Evolutionary conservation across 2,797 vertebrate species (phyloP).

Genomic region (Gambelia wislizenii): DNA sequence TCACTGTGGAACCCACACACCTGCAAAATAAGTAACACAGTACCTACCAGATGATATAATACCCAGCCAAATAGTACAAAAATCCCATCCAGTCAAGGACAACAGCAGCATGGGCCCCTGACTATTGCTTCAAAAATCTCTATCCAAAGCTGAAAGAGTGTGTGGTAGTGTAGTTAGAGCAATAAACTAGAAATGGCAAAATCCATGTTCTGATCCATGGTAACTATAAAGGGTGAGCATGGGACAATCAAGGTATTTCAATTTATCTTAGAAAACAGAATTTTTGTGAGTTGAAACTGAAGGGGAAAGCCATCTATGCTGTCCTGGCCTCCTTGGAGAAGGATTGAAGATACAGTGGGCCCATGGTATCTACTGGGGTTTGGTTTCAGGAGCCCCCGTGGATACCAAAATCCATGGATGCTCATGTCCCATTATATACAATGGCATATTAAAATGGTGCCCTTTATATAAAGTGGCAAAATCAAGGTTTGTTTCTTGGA

Average conservation of each 20-base stretch:
- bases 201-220: too few species aligned
- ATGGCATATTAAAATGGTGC: too few species aligned
- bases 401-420: too few species aligned
- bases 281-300: background rate
- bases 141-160: background rate
- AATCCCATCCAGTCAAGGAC: background rate
- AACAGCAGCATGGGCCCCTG: background rate
- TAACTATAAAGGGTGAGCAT: background rate
- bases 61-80: background rate
- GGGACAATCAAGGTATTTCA: background rate
- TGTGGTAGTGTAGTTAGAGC: background rate
- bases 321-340: too few species aligned
- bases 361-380: too few species aligned
- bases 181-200: too few species aligned
- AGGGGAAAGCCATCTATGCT: background rate
- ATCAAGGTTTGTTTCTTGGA: too few species aligned
- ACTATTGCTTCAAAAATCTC: background rate
- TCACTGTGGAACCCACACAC: conserved; percentile 27
- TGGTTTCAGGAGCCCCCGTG: too few species aligned
- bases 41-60: background rate
- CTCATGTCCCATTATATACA: too few species aligned
- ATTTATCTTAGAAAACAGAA: too few species aligned
- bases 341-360: background rate
- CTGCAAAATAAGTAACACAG: background rate
- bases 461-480: too few species aligned